Conservation (phyloP, 2,113 vertebrate genomes). For the Dicaeum eximium region DNA sequence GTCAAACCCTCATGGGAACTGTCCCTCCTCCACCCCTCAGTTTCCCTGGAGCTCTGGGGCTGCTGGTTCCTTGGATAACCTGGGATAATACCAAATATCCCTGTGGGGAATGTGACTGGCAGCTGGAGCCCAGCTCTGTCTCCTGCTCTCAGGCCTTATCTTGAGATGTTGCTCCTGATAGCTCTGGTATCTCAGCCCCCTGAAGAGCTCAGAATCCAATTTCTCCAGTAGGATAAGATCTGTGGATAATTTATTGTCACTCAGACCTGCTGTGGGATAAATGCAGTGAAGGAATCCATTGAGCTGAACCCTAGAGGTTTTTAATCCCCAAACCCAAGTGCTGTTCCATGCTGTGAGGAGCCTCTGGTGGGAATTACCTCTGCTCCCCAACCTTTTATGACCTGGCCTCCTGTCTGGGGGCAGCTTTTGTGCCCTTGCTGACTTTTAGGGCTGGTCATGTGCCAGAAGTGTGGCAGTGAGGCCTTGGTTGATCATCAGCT, state of each 20-base stretch:
- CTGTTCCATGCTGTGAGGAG: not conserved
- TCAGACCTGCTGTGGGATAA: not conserved
- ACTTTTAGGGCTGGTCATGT: not conserved
- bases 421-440: not conserved
- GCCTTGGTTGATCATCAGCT: not conserved
- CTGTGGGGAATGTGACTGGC: not conserved
- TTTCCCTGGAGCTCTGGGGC: not conserved
- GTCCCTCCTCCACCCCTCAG: not conserved
- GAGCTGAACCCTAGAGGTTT: not conserved
- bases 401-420: not conserved
- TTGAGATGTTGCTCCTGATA: not conserved
- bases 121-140: not conserved
- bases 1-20: not conserved
- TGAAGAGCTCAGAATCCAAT: not conserved
- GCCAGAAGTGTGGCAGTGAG: not conserved
- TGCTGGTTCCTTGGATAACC: not conserved
- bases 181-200: not conserved
- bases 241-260: not conserved
- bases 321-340: not conserved
- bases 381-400: not conserved
- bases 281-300: accelerated
- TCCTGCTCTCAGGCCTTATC: not conserved
- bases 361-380: not conserved
- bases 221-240: not conserved
- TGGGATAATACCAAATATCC: no score